Evolutionary conservation across 2,113 vertebrate species (phyloP).

Genomic region (Chlamydotis undulata): DNA sequence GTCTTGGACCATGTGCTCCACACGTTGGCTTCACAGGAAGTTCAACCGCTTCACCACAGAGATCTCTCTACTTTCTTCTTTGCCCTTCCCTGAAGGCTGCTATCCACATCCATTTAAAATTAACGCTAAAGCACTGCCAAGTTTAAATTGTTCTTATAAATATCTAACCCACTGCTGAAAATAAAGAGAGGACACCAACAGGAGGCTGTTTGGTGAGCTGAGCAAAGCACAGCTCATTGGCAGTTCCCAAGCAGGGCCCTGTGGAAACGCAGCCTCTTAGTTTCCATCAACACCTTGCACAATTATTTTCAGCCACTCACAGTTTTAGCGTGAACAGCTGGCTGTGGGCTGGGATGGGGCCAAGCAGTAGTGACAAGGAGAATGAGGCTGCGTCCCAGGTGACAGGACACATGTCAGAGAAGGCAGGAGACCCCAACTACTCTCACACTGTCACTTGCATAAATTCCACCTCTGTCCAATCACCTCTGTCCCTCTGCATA

Average conservation of each 20-base stretch:
- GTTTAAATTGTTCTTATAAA: not conserved
- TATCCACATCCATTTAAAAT: not conserved
- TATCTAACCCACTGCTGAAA: not conserved
- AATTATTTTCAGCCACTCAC: not conserved
- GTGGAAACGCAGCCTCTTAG: not conserved
- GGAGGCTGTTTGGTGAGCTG: not conserved
- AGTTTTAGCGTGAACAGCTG: not conserved
- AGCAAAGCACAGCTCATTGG: not conserved
- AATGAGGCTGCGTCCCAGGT: not conserved
- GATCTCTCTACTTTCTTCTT: not conserved
- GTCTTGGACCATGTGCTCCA: not conserved
- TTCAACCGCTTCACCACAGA: not conserved
- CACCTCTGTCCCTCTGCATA: not conserved
- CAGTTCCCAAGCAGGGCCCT: not conserved
- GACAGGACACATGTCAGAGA: not conserved
- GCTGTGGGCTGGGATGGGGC: not conserved
- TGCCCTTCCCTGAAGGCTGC: not conserved
- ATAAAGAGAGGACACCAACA: not conserved
- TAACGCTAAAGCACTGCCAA: not conserved
- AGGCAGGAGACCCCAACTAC: not conserved
- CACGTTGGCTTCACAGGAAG: fast-evolving
- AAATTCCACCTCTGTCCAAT: not conserved
- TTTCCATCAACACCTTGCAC: not conserved
- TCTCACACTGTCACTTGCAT: not conserved
- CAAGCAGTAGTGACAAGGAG: not conserved